Conservation (phyloP, 2,888 invertebrate genomes). For the Argyresthia albistria region DNA sequence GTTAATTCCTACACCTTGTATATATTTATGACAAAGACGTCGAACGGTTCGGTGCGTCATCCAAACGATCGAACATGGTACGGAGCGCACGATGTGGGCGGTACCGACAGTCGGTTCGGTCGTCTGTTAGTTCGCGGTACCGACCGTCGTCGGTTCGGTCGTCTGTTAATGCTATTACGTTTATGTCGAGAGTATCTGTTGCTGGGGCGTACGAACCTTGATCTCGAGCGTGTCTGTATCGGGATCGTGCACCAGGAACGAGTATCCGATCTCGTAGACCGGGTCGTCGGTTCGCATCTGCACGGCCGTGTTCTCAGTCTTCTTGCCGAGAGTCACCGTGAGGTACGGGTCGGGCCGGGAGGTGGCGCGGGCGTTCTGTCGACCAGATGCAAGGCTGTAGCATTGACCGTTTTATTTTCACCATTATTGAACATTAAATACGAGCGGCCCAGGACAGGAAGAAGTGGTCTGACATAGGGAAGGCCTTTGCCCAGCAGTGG, state of each 20-base stretch:
- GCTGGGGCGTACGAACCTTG: conserved; percentile 42
- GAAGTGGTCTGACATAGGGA: too few species aligned
- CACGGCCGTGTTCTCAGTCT: conserved; percentile 79
- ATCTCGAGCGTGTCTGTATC: conserved; percentile 89
- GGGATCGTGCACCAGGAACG: conserved; percentile 93
- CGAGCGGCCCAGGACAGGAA: too few species aligned
- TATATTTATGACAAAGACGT: too few species aligned
- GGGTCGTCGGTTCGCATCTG: conserved; percentile 90
- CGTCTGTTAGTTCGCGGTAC: not conserved
- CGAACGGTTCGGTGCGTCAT: too few species aligned
- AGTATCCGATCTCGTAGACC: conserved; percentile 95
- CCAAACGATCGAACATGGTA: too few species aligned
- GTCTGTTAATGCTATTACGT: too few species aligned
- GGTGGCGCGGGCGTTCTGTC: conserved; percentile 76
- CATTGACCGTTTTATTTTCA: not conserved
- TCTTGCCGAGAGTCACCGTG: conserved; percentile 84
- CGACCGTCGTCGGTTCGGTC: not conserved
- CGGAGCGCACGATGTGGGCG: too few species aligned
- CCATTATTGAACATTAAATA: too few species aligned
- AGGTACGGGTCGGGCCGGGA: conserved; percentile 90
- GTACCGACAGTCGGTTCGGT: too few species aligned
- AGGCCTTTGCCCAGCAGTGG: too few species aligned
- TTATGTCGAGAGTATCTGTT: too few species aligned
- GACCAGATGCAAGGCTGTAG: not conserved
- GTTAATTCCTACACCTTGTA: too few species aligned